Conservation (phyloP, 2,113 vertebrate species). For the Scophthalmus maximus region DNA sequence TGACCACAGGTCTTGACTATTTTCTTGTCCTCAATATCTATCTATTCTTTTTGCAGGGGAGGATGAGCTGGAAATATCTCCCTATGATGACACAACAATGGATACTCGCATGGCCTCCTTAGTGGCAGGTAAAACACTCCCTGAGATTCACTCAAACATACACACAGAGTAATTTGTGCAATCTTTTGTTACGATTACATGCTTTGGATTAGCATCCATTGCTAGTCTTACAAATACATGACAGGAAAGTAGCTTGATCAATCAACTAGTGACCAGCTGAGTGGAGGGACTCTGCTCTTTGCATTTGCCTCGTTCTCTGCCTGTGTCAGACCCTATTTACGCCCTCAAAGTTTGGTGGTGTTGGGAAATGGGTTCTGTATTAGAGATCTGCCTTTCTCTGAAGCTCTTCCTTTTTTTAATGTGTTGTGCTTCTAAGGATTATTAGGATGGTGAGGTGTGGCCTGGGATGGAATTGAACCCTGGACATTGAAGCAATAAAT, state of each 20-base stretch:
- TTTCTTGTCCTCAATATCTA: no score
- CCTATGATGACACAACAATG: constrained; percentile 68
- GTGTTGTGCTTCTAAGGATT: background rate
- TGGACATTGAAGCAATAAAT: no score
- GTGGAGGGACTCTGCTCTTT: no score
- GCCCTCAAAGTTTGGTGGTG: background rate
- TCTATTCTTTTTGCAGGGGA: constrained; percentile 55
- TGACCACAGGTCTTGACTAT: no score
- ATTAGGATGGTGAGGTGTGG: no score
- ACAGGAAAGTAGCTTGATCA: constrained; percentile 11
- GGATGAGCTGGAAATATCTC: constrained; percentile 75
- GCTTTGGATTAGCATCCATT: constrained; percentile 7
- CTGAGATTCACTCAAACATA: constrained; percentile 1
- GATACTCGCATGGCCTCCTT: constrained; percentile 75
- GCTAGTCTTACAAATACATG: background rate
- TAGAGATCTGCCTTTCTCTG: background rate
- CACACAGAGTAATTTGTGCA: background rate
- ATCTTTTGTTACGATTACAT: no score
- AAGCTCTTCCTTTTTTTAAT: background rate
- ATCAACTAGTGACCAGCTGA: constrained; percentile 23
- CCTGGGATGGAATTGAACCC: background rate
- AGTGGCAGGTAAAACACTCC: constrained; percentile 68
- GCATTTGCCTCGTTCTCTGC: background rate
- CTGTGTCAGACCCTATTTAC: background rate
- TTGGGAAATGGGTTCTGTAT: background rate